A percentile compares a stretch with the other conserved stretches of the same genome.
phyloP scores from a whole-genome alignment of 2,113 vertebrate genomes.

The Anser cygnoides region DNA sequence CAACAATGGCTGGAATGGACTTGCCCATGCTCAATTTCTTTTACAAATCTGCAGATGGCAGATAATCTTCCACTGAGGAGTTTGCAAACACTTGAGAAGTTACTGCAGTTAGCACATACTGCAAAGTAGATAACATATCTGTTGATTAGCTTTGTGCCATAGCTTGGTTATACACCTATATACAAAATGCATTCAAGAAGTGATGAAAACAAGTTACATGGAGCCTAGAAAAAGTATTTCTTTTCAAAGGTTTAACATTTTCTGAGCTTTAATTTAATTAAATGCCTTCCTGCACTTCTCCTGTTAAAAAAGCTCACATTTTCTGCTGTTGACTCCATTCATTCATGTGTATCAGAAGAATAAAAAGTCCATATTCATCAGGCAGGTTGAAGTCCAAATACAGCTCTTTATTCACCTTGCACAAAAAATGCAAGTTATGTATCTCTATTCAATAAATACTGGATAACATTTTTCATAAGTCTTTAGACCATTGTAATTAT shows the following conservation, averaged over 20 bases:
- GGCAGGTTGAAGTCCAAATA: neutral
- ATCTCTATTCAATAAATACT: neutral
- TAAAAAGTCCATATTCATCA: neutral
- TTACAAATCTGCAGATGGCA: neutral
- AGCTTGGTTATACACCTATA: neutral
- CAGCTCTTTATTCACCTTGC: neutral
- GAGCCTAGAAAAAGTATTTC: neutral
- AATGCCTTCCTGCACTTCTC: neutral
- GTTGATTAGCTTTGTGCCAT: neutral
- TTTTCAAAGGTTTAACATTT: neutral
- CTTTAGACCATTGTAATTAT: conserved; percentile 31
- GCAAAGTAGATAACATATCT: neutral
- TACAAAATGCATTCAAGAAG: neutral
- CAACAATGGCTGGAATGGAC: neutral
- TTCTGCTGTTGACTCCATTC: neutral
- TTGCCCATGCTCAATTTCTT: neutral
- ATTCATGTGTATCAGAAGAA: neutral
- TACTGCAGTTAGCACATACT: neutral
- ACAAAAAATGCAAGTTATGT: neutral
- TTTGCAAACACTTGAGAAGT: neutral
- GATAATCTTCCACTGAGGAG: neutral
- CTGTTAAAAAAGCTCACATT: neutral
- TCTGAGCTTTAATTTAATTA: conserved; percentile 14
- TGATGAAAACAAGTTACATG: neutral
- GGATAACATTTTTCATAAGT: neutral